Base-by-base conservation (phyloP, 2,113 vertebrate species). In the Chaetura pelagica region DNA sequence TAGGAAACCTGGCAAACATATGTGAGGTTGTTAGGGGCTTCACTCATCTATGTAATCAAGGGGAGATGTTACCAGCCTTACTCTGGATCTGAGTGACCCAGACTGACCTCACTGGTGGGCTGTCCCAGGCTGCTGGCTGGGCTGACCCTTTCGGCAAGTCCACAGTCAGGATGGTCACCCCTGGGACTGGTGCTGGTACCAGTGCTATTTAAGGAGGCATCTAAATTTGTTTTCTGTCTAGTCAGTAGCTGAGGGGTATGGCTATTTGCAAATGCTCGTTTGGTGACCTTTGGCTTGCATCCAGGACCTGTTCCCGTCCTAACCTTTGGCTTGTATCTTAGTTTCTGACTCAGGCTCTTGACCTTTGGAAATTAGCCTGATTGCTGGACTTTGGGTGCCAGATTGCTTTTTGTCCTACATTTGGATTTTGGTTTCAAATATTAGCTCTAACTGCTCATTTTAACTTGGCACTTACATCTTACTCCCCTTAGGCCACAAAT, bases 191-290 rank as follows among this genome's bases (percentile, higher is more conserved):
- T 74, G 57, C n/a, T 58, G 49, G 15, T 32, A 72, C 26, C 34
- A 11, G 18, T 49, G 78, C 63, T 90, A 32, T 85, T 93, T 62
- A 54, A 80, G 67, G 75, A 49, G 66, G 12, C 24, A 93, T 62
- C 46, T 73, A 34, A 83, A 66, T 58, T 66, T 93, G 27, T 51
- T 88, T 23, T 44, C n/a, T n/a, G 71, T 20, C 27, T 34, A 32
- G n/a, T 69, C 40, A 40, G 30, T 68, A 67, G n/a, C 4, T 79
- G 71, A 79, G 71, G 46, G 77, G 51, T 40, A 12, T 76, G 82
- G 27, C 67, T 76, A 6, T 85, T 85, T 83, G 75, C 92, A 94
- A 92, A 69, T 73, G 35, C 29, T 93, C 24, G 5, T 92, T 96
- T 94, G 54, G 59, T 93, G 51, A 86, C 75, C 88, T 80, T 58